Evolutionary conservation across 2,888 invertebrate species (phyloP).

Genomic region (Ichneumon xanthorius): DNA sequence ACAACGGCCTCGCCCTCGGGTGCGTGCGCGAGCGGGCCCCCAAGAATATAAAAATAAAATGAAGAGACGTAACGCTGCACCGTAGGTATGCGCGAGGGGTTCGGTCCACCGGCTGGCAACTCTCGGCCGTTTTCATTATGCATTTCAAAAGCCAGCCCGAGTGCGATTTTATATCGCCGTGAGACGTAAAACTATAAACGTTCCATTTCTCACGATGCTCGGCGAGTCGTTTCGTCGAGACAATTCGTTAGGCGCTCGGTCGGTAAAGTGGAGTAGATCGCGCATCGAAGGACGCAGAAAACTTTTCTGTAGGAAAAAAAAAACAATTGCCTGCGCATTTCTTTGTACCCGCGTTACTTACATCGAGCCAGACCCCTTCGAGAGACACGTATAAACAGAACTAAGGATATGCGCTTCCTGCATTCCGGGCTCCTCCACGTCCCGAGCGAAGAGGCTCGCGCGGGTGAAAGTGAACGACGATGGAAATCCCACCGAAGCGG

Average conservation of each 20-base stretch:
- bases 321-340: background rate
- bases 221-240: background rate
- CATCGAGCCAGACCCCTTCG: slow-evolving; percentile 13
- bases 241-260: background rate
- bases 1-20: slow-evolving; percentile 60
- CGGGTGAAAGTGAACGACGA: slow-evolving; percentile 66
- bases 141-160: background rate
- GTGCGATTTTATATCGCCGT: background rate
- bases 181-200: background rate
- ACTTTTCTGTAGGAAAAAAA: background rate
- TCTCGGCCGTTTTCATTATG: background rate
- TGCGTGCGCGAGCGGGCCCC: slow-evolving; percentile 25
- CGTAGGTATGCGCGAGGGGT: slow-evolving; percentile 25
- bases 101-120: background rate
- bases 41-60: background rate
- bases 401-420: slow-evolving; percentile 65
- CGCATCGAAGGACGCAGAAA: background rate
- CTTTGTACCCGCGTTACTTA: background rate
- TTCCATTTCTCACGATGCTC: slow-evolving; percentile 17
- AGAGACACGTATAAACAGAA: slow-evolving; percentile 38
- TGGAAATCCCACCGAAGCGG: slow-evolving; percentile 41
- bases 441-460: background rate
- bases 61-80: slow-evolving; percentile 36
- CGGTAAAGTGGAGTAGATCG: background rate
- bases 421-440: slow-evolving; percentile 66